Evolutionary conservation across 2,797 vertebrate species (phyloP), one percentile per base, ranked within the genome.

Genomic region (Acrossocheilus wenchowensis): DNA sequence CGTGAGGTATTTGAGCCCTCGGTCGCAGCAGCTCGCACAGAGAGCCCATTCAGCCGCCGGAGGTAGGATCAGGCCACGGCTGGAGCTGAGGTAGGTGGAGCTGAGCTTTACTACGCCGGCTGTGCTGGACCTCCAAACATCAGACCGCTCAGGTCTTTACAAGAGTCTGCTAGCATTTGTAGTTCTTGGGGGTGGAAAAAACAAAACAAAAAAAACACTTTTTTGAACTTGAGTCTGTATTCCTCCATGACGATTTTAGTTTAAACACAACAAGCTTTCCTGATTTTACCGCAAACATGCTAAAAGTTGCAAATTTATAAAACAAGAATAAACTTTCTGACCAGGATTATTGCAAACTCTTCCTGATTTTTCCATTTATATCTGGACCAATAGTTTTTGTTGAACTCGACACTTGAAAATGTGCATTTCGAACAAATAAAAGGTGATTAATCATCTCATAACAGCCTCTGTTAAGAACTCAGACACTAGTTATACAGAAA

Each of bases 1-100:
- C 26, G 21, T 62, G 69, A 60, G 50, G 82, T 54, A 64, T 73
- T 54, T 57, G 36, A 80, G 34, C 39, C 57, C 64, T 69, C 73
- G 54, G 45, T 21, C 48, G 26, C 64, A 66, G 62, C 64, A 66
- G 66, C 62, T 83, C 62, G 12, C 71, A 64, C 26, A 66, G 45
- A 21, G 15, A 82, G 81, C 52, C 21, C 80, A 57, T 82, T 82
- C 34, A 88, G 83, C 92, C 91, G 89, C 88, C 88, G 86, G 78
- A 89, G 83, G 79, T 36, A 72, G 17, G 2, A 30, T 48, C 62
- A 72, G 88, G 64, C 84, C 84, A 75, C 90, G 74, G 57, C 87
- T 84, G 89, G 87, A 81, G 90, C 90, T 78, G 93, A 94, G 93
- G 94, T 94, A 93, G 93, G 89, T 91, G 90, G 66, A 90, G 88